These are phyloP conservation scores for Drosophila hamatofila DNA, from an alignment of 2,888 invertebrate genomes.

Conservation along the genomic window DNA sequence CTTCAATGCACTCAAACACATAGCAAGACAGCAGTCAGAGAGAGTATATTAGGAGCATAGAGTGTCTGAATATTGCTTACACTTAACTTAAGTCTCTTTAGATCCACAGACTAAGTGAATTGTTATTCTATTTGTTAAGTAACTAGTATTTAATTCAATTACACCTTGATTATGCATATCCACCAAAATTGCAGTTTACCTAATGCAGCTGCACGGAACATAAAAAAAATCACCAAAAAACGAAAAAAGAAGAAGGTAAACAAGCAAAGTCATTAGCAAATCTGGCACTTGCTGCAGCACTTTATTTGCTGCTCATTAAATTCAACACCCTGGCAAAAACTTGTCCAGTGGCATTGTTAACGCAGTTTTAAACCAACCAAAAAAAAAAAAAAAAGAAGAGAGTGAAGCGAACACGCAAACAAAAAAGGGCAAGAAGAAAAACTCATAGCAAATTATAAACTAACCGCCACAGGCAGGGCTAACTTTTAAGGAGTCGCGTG, in stretches of 20 bases:
- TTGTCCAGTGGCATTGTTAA: constrained; percentile 60
- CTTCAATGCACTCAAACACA: too few relatives aligned
- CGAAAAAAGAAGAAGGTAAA: background rate
- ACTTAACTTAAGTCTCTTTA: background rate
- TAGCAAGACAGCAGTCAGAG: too few relatives aligned
- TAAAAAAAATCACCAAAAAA: background rate
- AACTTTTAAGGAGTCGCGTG: constrained; percentile 44
- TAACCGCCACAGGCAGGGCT: constrained; percentile 45
- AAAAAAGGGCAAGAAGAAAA: constrained; percentile 23
- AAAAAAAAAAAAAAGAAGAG: constrained; percentile 5
- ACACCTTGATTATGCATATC: constrained; percentile 3
- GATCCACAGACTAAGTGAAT: background rate
- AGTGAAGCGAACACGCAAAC: constrained; percentile 3
- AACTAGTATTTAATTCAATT: background rate
- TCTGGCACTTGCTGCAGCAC: constrained; percentile 43
- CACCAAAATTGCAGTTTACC: background rate
- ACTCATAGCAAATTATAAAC: constrained; percentile 58
- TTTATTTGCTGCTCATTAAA: constrained; percentile 65
- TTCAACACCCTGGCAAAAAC: constrained; percentile 58
- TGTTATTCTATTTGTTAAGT: background rate
- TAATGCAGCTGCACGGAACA: constrained; percentile 23
- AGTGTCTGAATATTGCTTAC: background rate
- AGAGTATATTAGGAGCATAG: too few relatives aligned
- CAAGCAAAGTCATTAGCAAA: constrained; percentile 54
- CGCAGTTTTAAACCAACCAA: constrained; percentile 47